Conservation (phyloP, 2,888 invertebrate species). For the Urechis unicinctus region DNA sequence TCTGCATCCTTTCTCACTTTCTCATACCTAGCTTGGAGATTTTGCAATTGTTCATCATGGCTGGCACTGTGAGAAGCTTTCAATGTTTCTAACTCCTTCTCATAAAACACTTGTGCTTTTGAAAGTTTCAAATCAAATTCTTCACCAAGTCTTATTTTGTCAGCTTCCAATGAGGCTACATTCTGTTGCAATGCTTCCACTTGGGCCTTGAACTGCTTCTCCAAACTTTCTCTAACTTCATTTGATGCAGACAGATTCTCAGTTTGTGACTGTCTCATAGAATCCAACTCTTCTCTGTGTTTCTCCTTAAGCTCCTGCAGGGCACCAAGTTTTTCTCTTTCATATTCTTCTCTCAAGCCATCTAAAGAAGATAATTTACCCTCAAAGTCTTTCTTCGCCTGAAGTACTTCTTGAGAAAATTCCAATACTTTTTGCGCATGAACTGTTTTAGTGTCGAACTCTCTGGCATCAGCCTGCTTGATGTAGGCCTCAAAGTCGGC, state of each 20-base stretch:
- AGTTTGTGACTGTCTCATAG: slow-evolving; percentile 26
- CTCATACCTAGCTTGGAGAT: slow-evolving; percentile 32
- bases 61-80: slow-evolving; percentile 26
- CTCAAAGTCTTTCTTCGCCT: slow-evolving; percentile 41
- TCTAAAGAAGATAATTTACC: slow-evolving; percentile 35
- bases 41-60: slow-evolving; percentile 25
- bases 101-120: slow-evolving; percentile 44
- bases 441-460: slow-evolving; percentile 30
- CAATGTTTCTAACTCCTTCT: slow-evolving; percentile 43
- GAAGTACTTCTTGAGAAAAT: slow-evolving; percentile 39
- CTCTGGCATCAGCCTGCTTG: slow-evolving; percentile 29
- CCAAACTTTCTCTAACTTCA: slow-evolving; percentile 29
- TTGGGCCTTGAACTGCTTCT: slow-evolving; percentile 33
- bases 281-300: slow-evolving; percentile 36
- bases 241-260: slow-evolving; percentile 31
- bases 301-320: slow-evolving; percentile 29
- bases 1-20: slow-evolving; percentile 37
- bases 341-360: slow-evolving; percentile 28
- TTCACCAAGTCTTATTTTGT: slow-evolving; percentile 30
- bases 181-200: slow-evolving; percentile 28
- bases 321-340: slow-evolving; percentile 30
- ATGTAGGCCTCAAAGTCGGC: slow-evolving; percentile 33
- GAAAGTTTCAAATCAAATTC: slow-evolving; percentile 42
- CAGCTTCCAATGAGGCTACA: slow-evolving; percentile 22
- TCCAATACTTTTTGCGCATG: slow-evolving; percentile 35